These are phyloP conservation scores for Bimastos eiseni DNA, from an alignment of 2,888 invertebrate genomes.

Conservation along the genomic window DNA sequence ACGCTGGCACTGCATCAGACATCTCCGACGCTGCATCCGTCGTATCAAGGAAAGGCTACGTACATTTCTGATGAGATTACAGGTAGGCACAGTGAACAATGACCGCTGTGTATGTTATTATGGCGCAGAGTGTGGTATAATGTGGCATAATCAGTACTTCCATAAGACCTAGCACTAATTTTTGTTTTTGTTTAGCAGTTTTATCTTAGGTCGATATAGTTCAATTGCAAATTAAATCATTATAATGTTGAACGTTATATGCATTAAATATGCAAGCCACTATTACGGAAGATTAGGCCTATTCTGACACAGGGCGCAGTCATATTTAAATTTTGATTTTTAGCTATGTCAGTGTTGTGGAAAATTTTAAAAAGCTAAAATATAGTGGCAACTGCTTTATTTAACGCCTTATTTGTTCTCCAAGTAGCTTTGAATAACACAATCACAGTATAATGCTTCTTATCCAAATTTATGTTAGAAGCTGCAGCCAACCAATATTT, in stretches of 20 bases:
- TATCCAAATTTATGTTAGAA: background rate
- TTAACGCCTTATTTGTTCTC: background rate
- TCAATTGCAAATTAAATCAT: background rate
- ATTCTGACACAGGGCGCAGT: too few relatives aligned
- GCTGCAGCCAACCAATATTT: background rate
- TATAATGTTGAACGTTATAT: background rate
- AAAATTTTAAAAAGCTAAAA: background rate
- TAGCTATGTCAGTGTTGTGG: background rate
- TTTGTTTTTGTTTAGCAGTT: too few relatives aligned
- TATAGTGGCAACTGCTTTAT: background rate
- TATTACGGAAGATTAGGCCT: too few relatives aligned
- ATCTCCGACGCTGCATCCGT: background rate
- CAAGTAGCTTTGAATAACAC: background rate
- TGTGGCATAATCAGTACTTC: too few relatives aligned
- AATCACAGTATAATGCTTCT: background rate
- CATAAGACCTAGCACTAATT: too few relatives aligned
- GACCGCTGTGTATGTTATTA: too few relatives aligned
- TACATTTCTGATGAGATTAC: background rate
- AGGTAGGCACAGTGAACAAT: too few relatives aligned
- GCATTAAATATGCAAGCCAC: background rate
- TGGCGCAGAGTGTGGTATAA: too few relatives aligned
- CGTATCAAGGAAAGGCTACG: background rate
- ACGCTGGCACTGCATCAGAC: background rate
- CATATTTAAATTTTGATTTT: background rate
- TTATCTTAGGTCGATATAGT: too few relatives aligned